A percentile compares a stretch with the other conserved stretches of the same genome.
Conservation (phyloP, 2,113 vertebrate species). For the Zosterops pallidus region DNA sequence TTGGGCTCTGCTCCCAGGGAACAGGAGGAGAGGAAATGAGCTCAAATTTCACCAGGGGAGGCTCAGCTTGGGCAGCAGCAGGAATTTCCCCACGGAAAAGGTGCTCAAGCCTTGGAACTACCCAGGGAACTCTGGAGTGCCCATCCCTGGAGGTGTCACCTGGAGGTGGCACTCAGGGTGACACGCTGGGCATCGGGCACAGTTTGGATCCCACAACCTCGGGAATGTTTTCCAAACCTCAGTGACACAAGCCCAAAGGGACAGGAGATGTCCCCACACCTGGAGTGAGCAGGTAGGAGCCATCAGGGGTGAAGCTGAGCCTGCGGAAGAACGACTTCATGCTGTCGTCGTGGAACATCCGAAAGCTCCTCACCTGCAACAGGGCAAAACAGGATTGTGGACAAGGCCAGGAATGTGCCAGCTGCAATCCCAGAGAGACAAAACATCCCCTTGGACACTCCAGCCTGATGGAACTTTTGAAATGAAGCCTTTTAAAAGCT, state of each 20-base stretch:
- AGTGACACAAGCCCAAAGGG: not conserved
- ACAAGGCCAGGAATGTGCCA: not conserved
- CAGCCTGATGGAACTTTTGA: not conserved
- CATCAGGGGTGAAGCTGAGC: slow-evolving; percentile 93
- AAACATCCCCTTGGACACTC: not conserved
- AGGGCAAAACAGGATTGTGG: not conserved
- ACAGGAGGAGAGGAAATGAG: not conserved
- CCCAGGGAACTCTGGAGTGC: not conserved
- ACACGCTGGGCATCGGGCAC: rapidly evolving
- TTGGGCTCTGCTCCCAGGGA: not conserved
- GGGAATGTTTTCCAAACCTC: not conserved
- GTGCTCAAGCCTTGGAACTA: not conserved
- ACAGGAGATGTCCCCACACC: slow-evolving; percentile 55
- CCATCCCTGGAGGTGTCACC: not conserved
- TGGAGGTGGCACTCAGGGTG: not conserved
- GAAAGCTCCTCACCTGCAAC: slow-evolving; percentile 83
- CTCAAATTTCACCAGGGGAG: not conserved
- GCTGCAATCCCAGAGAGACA: not conserved
- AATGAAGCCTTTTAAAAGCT: not conserved
- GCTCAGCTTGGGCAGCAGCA: rapidly evolving
- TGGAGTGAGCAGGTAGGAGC: slow-evolving; percentile 90
- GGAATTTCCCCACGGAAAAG: not conserved
- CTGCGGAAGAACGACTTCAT: slow-evolving; percentile 98
- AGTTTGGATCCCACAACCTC: rapidly evolving
- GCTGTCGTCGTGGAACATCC: slow-evolving; percentile 97